These are phyloP conservation scores for Nemapogon koenigi DNA, from an alignment of 2,888 invertebrate species.

Conservation along the genomic window DNA sequence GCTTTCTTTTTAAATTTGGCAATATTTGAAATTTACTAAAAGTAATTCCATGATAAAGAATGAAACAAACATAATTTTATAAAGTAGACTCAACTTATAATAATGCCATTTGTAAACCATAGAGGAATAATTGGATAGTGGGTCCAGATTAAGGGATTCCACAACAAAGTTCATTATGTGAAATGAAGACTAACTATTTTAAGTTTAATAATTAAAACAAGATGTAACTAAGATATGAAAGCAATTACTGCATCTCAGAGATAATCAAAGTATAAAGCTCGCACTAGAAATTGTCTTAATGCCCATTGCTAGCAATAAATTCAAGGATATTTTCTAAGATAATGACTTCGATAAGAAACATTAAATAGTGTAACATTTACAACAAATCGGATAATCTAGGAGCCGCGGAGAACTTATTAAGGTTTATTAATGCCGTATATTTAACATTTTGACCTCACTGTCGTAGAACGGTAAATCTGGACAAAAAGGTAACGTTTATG, in stretches of 20 bases:
- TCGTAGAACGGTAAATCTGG: conserved; percentile 36
- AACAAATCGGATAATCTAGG: conserved; percentile 26
- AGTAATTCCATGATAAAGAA: too few species aligned
- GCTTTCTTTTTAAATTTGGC: too few species aligned
- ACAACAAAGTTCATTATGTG: too few species aligned
- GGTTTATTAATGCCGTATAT: conserved; percentile 45
- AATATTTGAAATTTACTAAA: too few species aligned
- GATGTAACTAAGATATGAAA: not conserved
- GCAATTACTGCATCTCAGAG: conserved; percentile 3
- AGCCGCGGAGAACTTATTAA: conserved; percentile 34
- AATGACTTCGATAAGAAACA: conserved; percentile 27
- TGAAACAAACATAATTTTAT: too few species aligned
- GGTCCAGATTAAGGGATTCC: too few species aligned
- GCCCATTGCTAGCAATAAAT: conserved; percentile 4
- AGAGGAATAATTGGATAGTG: too few species aligned
- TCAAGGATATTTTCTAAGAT: conserved; percentile 21
- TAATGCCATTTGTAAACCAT: too few species aligned
- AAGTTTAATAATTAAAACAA: not conserved
- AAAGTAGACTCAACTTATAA: too few species aligned
- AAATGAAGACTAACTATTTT: not conserved
- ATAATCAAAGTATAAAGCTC: conserved; percentile 2
- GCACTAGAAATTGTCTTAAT: conserved; percentile 4
- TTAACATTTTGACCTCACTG: conserved; percentile 42
- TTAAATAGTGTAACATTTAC: conserved; percentile 27
- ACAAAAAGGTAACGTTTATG: conserved; percentile 49